Base-by-base conservation (phyloP, 2,113 vertebrate species). In the Barbus barbus region DNA sequence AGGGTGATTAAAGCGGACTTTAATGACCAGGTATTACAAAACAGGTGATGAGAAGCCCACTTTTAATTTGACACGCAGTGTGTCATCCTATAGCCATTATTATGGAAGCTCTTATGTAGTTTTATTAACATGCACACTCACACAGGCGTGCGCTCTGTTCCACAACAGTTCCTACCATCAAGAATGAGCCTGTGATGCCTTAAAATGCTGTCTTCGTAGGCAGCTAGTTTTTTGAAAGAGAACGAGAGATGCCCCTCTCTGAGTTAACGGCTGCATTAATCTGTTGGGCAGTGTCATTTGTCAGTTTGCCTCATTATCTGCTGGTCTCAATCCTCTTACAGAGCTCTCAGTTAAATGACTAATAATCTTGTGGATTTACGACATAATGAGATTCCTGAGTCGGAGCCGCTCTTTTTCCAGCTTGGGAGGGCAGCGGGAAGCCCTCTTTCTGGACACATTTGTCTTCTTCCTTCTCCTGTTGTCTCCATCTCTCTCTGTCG, bases 381-480 rank as follows among this genome's bases (percentile, higher is more conserved):
- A 83, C 69, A 71, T 89, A 89, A 89, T 87, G 82, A 61, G 72
- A 75, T 41, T 86, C 81, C 82, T 46, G 26, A 58, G 78, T 77
- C 18, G 46, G 24, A 14, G 26, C 65, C 53, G 2, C 48, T 84
- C 69, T 31, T 78, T 60, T 60, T 71, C 22, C 26, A 74, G 72
- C 86, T 89, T 76, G 86, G 77, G 88, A 93, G 90, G 89, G 90
- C 89, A 88, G 85, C 14, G 31, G 81, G 74, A 41, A 69, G 48
- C 61, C 61, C 81, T 71, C 9, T 28, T 58, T 58, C 41, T 38
- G 58, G 24, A 63, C 28, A 31, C 51, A 44, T 82, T 71, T 65
- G 53, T 86, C 85, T 86, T 67, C 53, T 36, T 60, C 48, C 44
- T 73, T 58, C 73, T 65, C 44, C 5, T 18, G 20, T 67, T 7